These are phyloP conservation scores for Lerema accius DNA, from an alignment of 1,140 invertebrate genomes.

Conservation along the genomic window DNA sequence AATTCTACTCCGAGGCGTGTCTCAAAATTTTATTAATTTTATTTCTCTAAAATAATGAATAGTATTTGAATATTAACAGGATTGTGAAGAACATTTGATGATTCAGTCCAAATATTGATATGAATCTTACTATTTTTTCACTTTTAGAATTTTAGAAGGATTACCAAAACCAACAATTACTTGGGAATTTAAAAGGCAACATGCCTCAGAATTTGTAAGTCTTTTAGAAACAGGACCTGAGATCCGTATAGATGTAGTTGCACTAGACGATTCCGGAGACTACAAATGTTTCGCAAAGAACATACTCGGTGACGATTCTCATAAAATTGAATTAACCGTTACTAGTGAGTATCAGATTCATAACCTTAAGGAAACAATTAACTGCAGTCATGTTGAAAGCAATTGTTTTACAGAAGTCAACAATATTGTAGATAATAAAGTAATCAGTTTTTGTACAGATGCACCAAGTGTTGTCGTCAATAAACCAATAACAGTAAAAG, in stretches of 20 bases:
- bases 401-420: too few species aligned
- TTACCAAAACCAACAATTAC: not conserved
- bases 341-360: conserved; percentile 8
- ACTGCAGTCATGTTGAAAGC: too few species aligned
- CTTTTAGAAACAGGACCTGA: not conserved
- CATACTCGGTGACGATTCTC: not conserved
- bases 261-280: conserved; percentile 2
- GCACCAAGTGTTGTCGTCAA: conserved; percentile 34
- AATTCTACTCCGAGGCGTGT: too few species aligned
- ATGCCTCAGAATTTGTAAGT: not conserved
- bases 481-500: not conserved
- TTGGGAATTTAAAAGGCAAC: conserved; percentile 2
- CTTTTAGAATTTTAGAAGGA: not conserved
- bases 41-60: too few species aligned
- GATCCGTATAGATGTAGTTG: conserved; percentile 3
- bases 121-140: too few species aligned
- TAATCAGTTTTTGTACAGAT: too few species aligned
- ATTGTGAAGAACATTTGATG: too few species aligned
- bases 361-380: too few species aligned
- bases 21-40: too few species aligned
- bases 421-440: too few species aligned
- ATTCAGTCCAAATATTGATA: too few species aligned
- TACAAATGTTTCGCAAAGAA: conserved; percentile 25
- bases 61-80: too few species aligned
- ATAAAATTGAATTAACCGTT: conserved; percentile 15